Evolutionary conservation across 2,888 invertebrate genomes (phyloP).

Genomic region (Leptinotarsa peninsularis): DNA sequence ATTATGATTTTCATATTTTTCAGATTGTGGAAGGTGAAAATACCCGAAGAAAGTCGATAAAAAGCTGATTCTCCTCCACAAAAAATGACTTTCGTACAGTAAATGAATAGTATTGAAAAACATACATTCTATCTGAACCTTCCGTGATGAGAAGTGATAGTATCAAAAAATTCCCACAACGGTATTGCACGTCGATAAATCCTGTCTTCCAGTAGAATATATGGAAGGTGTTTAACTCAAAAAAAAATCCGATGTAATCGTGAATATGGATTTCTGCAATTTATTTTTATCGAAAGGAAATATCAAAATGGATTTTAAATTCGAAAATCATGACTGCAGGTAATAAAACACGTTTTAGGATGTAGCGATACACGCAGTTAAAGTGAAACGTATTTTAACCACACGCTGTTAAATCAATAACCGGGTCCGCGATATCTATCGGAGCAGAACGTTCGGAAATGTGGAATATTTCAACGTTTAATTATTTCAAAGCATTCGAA

Average conservation of each 20-base stretch:
- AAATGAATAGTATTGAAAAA: too few species aligned
- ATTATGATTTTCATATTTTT: too few species aligned
- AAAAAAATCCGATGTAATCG: constrained; percentile 4
- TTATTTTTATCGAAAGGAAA: constrained; percentile 29
- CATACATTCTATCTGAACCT: too few species aligned
- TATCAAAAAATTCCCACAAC: too few species aligned
- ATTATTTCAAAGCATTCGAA: not conserved
- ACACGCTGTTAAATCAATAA: constrained; percentile 21
- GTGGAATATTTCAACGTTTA: not conserved
- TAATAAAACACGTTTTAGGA: constrained; percentile 32
- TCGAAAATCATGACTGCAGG: constrained; percentile 34
- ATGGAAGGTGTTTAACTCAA: not conserved
- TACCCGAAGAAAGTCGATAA: too few species aligned
- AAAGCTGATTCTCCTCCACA: too few species aligned
- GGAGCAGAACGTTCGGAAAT: not conserved
- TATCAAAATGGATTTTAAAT: constrained; percentile 37
- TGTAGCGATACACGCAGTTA: constrained; percentile 26
- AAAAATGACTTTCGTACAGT: too few species aligned
- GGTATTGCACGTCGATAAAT: not conserved
- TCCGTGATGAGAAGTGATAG: too few species aligned
- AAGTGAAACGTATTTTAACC: constrained; percentile 3
- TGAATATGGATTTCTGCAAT: constrained; percentile 9
- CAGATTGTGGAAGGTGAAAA: too few species aligned
- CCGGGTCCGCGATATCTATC: not conserved
- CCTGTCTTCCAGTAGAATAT: not conserved